Conservation (phyloP, 2,113 vertebrate genomes). For the Oenanthe melanoleuca region DNA sequence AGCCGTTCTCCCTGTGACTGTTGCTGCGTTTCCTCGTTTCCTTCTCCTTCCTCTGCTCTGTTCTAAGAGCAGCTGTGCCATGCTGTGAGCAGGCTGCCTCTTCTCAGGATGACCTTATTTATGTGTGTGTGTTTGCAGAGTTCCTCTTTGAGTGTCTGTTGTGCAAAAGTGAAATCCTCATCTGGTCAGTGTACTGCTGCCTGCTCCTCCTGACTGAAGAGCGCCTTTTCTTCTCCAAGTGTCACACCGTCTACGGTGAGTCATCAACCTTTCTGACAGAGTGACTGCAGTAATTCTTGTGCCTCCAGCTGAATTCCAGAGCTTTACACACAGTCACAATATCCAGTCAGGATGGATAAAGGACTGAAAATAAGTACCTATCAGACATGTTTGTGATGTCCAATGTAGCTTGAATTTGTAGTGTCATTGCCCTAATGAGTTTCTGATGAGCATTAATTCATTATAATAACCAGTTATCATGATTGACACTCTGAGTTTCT, state of each 20-base stretch:
- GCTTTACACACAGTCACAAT: neutral
- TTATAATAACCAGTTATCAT: neutral
- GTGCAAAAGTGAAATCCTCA: slow-evolving; percentile 80
- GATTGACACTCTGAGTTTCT: neutral
- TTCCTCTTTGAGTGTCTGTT: slow-evolving; percentile 85
- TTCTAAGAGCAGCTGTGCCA: neutral
- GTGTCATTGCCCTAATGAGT: neutral
- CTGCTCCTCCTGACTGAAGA: slow-evolving; percentile 88
- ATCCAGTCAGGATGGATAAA: neutral
- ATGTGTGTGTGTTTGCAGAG: slow-evolving; percentile 67
- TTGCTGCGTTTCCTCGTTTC: neutral
- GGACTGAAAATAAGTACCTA: neutral
- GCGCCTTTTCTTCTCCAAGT: slow-evolving; percentile 90
- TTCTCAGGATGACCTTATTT: neutral
- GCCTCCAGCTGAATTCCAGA: neutral
- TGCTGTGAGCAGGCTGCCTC: neutral
- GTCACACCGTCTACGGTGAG: slow-evolving; percentile 95
- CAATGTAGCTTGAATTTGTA: neutral
- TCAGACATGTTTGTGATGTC: neutral
- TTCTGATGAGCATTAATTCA: neutral
- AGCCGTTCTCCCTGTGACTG: neutral
- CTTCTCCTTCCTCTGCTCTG: neutral
- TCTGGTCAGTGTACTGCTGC: slow-evolving; percentile 89
- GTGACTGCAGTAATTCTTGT: neutral
- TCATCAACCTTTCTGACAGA: neutral